Evolutionary conservation across 2,888 invertebrate genomes (phyloP), one percentile per base, ranked within the genome.

Genomic region (Lepidonotus clava): DNA sequence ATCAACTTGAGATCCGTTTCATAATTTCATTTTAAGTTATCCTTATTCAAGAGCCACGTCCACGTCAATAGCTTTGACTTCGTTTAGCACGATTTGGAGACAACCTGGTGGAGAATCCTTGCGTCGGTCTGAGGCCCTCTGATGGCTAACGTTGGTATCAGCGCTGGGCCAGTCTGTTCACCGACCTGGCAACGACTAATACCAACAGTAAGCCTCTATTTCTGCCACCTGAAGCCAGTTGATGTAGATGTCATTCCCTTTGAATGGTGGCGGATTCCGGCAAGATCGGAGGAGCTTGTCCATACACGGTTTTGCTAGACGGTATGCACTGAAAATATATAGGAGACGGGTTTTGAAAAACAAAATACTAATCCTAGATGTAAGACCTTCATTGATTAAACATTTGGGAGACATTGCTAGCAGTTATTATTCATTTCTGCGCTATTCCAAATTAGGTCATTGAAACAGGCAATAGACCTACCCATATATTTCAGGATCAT

Each of bases 121-220:
- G 80, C 80, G 28, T 46, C 46, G 11, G 41, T 24, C 8, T 80
- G 80, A 11, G 11, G 5, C 24, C 41, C 80, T 1, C 51, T 21
- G 32, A 46, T 34, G 46, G 41, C 41, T 24, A 28, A 8, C 24
- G 24, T 66, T 24, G 66, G 32, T 66, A 28, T 24, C 24, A 66
- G 14, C 11, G 24, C 28, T n/a, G n/a, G n/a, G 24, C 11, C 66
- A 11, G 14, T 66, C 80, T 28, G 18, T 6, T 41, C 11, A 11
- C 14, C 34, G 36, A 18, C 0, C 1, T 0, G 51, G 80, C 80
- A 80, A 80, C 28, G 80, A 80, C 80, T 80, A 76, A 38, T 76
- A 80, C 80, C 80, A 80, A 80, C 80, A 80, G 80, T 80, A 80
- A 32, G 46, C 80, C 80, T 80, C 80, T 80, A 80, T 80, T 51